A percentile compares a stretch with the other conserved stretches of the same genome.
Evolutionary conservation across 2,797 vertebrate genomes (phyloP).

Genomic region (Scomberomorus guttatus): DNA sequence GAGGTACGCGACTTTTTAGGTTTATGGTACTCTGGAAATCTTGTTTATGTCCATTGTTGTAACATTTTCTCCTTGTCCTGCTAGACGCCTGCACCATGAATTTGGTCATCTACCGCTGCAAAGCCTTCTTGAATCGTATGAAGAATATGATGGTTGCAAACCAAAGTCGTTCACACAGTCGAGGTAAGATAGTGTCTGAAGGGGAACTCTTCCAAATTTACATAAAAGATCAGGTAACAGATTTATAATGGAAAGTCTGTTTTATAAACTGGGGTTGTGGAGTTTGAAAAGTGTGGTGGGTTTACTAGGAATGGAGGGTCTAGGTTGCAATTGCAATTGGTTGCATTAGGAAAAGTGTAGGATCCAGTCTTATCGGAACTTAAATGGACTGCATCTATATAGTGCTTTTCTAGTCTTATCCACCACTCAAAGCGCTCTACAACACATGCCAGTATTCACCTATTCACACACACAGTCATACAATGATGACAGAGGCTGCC

Average conservation of each 20-base stretch:
- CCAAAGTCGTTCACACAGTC: slow-evolving; percentile 32
- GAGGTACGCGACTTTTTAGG: slow-evolving; percentile 81
- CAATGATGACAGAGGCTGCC: too few relatives aligned
- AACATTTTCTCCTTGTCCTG: slow-evolving; percentile 14
- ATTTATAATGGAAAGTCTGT: neutral
- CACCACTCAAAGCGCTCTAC: too few relatives aligned
- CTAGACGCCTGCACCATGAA: slow-evolving; percentile 80
- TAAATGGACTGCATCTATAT: too few relatives aligned
- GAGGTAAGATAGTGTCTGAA: slow-evolving; percentile 47
- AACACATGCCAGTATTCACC: too few relatives aligned
- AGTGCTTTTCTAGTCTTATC: too few relatives aligned
- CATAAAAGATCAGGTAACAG: neutral
- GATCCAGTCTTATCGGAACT: too few relatives aligned
- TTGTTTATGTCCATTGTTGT: neutral
- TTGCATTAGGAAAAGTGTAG: too few relatives aligned
- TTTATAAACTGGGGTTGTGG: neutral
- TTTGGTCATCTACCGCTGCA: slow-evolving; percentile 83
- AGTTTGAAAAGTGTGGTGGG: neutral
- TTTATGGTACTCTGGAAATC: neutral
- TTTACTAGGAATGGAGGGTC: too few relatives aligned
- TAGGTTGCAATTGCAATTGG: too few relatives aligned
- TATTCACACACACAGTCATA: too few relatives aligned
- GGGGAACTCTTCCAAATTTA: too few relatives aligned
- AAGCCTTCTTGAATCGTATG: slow-evolving; percentile 81
- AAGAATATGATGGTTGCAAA: slow-evolving; percentile 69